A percentile compares a stretch with the other conserved stretches of the same genome.
These are phyloP conservation scores for Oncorhynchus mykiss DNA, from an alignment of 2,113 vertebrate species.

Conservation along the genomic window DNA sequence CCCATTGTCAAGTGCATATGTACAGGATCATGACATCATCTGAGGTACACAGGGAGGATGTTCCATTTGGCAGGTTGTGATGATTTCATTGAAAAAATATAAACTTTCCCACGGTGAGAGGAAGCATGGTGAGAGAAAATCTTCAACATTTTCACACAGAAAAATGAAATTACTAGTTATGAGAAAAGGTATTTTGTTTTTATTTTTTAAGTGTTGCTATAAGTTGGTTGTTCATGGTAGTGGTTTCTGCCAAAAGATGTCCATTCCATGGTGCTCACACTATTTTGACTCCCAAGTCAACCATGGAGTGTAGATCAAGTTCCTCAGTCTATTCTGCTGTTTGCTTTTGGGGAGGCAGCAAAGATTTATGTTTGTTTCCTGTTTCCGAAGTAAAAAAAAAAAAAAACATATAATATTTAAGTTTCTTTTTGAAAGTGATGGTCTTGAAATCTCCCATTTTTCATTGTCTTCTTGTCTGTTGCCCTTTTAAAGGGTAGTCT, in stretches of 20 bases:
- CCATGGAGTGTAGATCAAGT: slow-evolving; percentile 35
- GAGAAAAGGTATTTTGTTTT: slow-evolving; percentile 37
- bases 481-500: slow-evolving; percentile 83
- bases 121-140: slow-evolving; percentile 66
- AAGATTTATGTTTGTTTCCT: slow-evolving; percentile 33
- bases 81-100: slow-evolving; percentile 48
- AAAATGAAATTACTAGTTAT: slow-evolving; percentile 62
- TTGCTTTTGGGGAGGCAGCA: slow-evolving; percentile 38
- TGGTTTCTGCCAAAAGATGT: slow-evolving; percentile 53
- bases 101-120: slow-evolving; percentile 50
- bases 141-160: slow-evolving; percentile 72
- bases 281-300: slow-evolving; percentile 49
- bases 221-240: slow-evolving; percentile 53
- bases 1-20: slow-evolving; percentile 66
- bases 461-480: slow-evolving; percentile 38
- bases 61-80: slow-evolving; percentile 73
- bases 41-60: slow-evolving; percentile 52
- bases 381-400: slow-evolving; percentile 48
- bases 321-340: slow-evolving; percentile 29
- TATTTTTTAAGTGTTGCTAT: slow-evolving; percentile 38
- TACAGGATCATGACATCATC: slow-evolving; percentile 58
- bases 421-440: slow-evolving; percentile 23
- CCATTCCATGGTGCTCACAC: slow-evolving; percentile 55
- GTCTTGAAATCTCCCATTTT: slow-evolving; percentile 21
- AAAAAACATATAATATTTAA: slow-evolving; percentile 43